A percentile compares a stretch with the other conserved stretches of the same genome.
phyloP scores from a whole-genome alignment of 2,888 invertebrate species.

The Stenoptilia bipunctidactyla region DNA sequence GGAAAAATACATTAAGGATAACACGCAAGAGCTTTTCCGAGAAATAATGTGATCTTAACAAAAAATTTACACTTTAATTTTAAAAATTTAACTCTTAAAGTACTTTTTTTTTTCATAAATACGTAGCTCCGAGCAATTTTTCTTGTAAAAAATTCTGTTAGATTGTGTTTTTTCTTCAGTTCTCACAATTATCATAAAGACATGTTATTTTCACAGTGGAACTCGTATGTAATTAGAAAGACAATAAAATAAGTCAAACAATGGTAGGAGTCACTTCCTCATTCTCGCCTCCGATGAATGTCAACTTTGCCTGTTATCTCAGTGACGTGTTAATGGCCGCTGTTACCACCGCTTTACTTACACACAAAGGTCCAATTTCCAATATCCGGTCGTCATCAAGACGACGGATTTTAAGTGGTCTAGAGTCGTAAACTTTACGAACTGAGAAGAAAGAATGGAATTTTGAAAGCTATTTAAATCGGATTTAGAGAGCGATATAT shows the following conservation, averaged over 20 bases:
- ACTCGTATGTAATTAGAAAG: not conserved
- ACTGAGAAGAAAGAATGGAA: no score
- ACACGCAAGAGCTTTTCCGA: conserved; percentile 22
- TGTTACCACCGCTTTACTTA: conserved; percentile 27
- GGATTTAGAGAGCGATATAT: not conserved
- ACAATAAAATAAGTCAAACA: conserved; percentile 3
- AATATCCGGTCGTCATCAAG: conserved; percentile 33
- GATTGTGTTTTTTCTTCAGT: conserved; percentile 1
- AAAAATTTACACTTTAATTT: no score
- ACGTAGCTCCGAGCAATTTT: no score
- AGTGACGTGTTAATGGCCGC: conserved; percentile 47
- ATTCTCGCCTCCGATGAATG: conserved; percentile 21
- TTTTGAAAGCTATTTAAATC: not conserved
- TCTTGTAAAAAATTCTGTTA: no score
- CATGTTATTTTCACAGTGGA: no score
- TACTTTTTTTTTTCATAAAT: no score
- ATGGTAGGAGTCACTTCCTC: conserved; percentile 13
- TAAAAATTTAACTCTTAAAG: no score
- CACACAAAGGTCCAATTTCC: conserved; percentile 28
- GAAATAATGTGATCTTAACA: conserved; percentile 23
- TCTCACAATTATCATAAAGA: not conserved
- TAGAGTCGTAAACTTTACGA: no score
- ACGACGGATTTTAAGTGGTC: no score
- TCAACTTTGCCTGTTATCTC: conserved; percentile 33
- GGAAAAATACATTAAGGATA: conserved; percentile 29